Percentiles rank a stretch among this genome's conserved stretches.
Conservation (phyloP, 2,888 invertebrate genomes). For the Calephelis perditalis region DNA sequence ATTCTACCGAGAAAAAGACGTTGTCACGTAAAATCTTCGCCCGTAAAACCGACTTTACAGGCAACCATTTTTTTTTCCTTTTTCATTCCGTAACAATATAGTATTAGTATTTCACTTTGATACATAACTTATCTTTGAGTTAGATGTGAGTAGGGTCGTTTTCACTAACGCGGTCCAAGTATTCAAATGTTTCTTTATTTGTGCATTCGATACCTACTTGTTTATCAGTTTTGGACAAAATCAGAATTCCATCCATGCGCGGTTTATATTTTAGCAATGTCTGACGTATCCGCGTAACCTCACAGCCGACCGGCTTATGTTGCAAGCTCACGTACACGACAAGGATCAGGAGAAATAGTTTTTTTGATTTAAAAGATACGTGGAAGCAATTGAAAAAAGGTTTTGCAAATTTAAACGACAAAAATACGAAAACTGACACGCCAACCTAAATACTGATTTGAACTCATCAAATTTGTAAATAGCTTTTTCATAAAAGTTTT, state of each 20-base stretch:
- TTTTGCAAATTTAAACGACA: conserved; percentile 45
- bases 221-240: not conserved
- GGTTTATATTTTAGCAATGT: conserved; percentile 48
- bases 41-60: no score
- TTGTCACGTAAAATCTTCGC: no score
- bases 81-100: no score
- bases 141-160: no score
- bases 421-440: conserved; percentile 54
- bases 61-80: no score
- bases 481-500: no score
- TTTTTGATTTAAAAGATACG: conserved; percentile 60
- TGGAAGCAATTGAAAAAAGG: conserved; percentile 53
- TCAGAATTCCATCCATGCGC: conserved; percentile 42
- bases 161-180: no score
- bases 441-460: conserved; percentile 38
- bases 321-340: conserved; percentile 62
- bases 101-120: no score
- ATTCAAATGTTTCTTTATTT: no score
- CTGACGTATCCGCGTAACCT: conserved; percentile 52
- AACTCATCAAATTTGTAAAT: no score
- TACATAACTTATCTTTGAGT: no score
- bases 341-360: conserved; percentile 60
- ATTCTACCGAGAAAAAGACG: no score
- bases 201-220: not conserved
- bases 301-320: conserved; percentile 42